Evolutionary conservation across 2,888 invertebrate genomes (phyloP).

Genomic region (Aspidiotus rigidus): DNA sequence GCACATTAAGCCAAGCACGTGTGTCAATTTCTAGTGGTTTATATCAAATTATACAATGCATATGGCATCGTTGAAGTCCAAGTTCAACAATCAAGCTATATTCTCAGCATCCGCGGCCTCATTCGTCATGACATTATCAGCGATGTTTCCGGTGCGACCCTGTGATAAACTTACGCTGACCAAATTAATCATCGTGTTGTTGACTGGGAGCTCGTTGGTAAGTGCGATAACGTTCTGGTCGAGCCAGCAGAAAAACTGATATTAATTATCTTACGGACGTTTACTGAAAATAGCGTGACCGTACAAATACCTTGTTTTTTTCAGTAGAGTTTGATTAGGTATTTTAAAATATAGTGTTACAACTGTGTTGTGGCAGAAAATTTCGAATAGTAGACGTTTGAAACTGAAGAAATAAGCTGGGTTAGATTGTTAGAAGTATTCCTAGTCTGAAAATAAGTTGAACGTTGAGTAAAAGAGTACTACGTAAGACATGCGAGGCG

Average conservation of each 20-base stretch:
- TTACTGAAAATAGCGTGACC: too few species aligned
- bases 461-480: too few species aligned
- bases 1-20: conserved; percentile 34
- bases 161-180: conserved; percentile 78
- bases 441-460: too few species aligned
- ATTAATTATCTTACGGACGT: too few species aligned
- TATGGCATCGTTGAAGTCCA: conserved; percentile 71
- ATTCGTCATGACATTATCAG: conserved; percentile 78
- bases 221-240: conserved; percentile 42
- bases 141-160: conserved; percentile 71
- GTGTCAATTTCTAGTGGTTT: conserved; percentile 69
- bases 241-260: too few species aligned
- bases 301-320: not conserved
- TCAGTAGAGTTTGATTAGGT: not conserved
- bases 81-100: conserved; percentile 78
- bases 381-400: too few species aligned
- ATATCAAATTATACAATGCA: conserved; percentile 87
- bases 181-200: conserved; percentile 68
- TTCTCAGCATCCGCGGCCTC: conserved; percentile 81
- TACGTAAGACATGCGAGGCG: too few species aligned
- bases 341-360: not conserved
- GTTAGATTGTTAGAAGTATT: too few species aligned
- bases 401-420: too few species aligned
- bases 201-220: conserved; percentile 71
- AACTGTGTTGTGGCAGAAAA: not conserved